These are phyloP conservation scores for Lutjanus erythropterus DNA, from an alignment of 2,113 vertebrate species.

Conservation along the genomic window DNA sequence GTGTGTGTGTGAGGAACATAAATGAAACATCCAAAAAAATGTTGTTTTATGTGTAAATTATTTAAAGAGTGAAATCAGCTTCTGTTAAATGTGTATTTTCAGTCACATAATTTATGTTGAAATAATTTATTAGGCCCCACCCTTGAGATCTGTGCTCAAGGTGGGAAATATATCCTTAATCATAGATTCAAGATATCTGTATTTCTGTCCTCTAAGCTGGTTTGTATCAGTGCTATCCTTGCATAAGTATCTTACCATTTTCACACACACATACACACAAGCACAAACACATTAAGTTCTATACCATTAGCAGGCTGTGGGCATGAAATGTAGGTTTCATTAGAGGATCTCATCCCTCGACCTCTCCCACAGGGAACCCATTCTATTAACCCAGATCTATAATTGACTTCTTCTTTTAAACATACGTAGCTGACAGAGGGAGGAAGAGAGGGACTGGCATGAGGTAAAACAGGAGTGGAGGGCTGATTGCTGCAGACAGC, in stretches of 20 bases:
- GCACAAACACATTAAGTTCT: constrained; percentile 16
- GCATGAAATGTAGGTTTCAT: constrained; percentile 82
- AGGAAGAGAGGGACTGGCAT: constrained; percentile 7
- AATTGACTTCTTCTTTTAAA: constrained; percentile 86
- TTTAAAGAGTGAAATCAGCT: too few relatives aligned
- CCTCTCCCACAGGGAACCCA: constrained; percentile 73
- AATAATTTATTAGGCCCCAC: too few relatives aligned
- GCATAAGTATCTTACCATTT: background rate
- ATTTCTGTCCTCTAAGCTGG: background rate
- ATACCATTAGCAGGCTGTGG: constrained; percentile 53
- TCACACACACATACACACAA: constrained; percentile 38
- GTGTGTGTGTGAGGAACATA: background rate
- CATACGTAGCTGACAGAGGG: constrained; percentile 61
- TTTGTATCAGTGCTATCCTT: background rate
- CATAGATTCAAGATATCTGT: background rate
- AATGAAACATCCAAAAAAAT: too few relatives aligned
- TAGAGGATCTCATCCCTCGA: constrained; percentile 77
- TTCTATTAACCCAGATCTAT: constrained; percentile 86
- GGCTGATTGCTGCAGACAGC: constrained; percentile 27
- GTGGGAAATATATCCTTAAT: background rate
- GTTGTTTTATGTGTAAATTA: too few relatives aligned
- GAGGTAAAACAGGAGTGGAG: constrained; percentile 38
- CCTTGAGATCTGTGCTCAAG: too few relatives aligned
- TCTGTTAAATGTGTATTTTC: too few relatives aligned
- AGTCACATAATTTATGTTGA: too few relatives aligned